These are phyloP conservation scores for Timema cristinae DNA, from an alignment of 2,888 invertebrate species.

Conservation along the genomic window DNA sequence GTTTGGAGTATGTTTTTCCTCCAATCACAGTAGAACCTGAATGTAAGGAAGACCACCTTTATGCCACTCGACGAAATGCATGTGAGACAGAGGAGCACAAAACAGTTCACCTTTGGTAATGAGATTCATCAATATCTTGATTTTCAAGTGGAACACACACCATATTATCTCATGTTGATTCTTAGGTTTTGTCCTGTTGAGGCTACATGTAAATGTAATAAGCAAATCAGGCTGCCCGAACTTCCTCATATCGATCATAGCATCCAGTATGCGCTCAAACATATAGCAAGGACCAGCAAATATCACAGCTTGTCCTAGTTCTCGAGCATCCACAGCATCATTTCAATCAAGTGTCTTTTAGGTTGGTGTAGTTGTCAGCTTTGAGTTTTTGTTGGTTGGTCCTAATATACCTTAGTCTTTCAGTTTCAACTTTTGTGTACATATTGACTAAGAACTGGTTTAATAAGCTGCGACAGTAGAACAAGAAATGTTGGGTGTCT, in stretches of 20 bases:
- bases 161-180: too few relatives aligned
- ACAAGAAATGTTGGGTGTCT: conserved; percentile 23
- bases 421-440: conserved; percentile 23
- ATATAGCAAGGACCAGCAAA: conserved; percentile 32
- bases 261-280: conserved; percentile 40
- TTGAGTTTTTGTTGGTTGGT: conserved; percentile 28
- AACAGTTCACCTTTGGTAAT: neutral
- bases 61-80: neutral
- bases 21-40: conserved; percentile 3
- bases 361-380: conserved; percentile 34
- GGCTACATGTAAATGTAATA: conserved; percentile 41
- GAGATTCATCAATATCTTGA: too few relatives aligned
- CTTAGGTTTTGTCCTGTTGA: too few relatives aligned
- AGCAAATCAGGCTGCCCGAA: conserved; percentile 42
- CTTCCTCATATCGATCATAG: conserved; percentile 39
- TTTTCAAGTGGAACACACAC: too few relatives aligned
- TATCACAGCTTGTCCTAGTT: conserved; percentile 32
- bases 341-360: conserved; percentile 31
- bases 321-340: conserved; percentile 1
- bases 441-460: conserved; percentile 37
- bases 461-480: conserved; percentile 31
- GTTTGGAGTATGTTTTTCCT: neutral
- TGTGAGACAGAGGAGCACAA: neutral
- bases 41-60: neutral
- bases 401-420: neutral